These are phyloP conservation scores for Steinernema feltiae DNA, from an alignment of 1,140 invertebrate species.

Conservation along the genomic window DNA sequence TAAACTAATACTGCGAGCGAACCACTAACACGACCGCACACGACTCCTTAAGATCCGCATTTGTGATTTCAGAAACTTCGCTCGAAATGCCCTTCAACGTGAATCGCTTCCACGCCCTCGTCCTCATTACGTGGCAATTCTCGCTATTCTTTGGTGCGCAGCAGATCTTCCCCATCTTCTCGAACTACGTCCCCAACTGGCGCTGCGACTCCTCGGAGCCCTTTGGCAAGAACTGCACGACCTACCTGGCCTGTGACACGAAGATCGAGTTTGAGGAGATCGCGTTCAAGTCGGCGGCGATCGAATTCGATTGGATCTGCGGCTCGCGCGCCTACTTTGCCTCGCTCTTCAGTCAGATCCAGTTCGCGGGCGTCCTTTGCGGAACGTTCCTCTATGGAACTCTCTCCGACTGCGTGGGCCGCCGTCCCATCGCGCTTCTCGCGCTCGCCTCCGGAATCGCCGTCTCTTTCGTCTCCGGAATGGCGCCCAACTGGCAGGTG, in stretches of 20 bases:
- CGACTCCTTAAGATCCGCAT: no score
- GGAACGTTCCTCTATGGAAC: conserved; percentile 47
- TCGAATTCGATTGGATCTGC: conserved; percentile 50
- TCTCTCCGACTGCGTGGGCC: conserved; percentile 46
- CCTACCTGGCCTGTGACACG: conserved; percentile 22
- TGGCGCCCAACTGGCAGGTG: conserved; percentile 45
- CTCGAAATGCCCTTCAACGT: conserved; percentile 48
- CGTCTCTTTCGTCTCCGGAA: conserved; percentile 25
- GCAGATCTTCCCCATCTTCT: conserved; percentile 55
- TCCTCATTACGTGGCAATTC: conserved; percentile 55
- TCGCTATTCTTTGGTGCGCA: conserved; percentile 52
- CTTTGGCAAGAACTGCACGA: conserved; percentile 42
- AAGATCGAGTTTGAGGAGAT: conserved; percentile 37
- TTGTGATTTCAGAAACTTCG: not conserved
- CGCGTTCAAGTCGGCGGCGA: conserved; percentile 46
- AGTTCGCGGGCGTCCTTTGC: conserved; percentile 44
- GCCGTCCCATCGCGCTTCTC: conserved; percentile 45
- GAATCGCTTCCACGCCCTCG: conserved; percentile 52
- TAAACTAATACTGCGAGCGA: no score
- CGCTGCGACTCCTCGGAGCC: conserved; percentile 39
- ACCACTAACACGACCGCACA: no score
- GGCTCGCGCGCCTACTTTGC: conserved; percentile 43
- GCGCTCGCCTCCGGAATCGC: conserved; percentile 40
- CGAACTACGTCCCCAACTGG: conserved; percentile 53
- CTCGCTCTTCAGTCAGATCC: conserved; percentile 40